phyloP scores from a whole-genome alignment of 2,113 vertebrate species.

The Misgurnus mizolepis region DNA sequence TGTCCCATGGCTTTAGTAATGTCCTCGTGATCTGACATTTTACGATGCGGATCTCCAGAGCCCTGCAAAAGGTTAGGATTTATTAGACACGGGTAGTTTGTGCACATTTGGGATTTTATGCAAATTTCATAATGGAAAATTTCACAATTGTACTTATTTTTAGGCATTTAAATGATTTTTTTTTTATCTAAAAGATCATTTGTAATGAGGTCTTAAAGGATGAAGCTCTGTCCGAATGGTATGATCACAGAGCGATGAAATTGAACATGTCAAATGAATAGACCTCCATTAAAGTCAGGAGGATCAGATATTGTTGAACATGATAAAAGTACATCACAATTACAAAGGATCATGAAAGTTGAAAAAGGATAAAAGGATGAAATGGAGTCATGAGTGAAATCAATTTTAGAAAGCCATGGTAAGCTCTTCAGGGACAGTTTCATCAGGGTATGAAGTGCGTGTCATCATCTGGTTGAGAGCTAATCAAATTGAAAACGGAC shows the following conservation, averaged over 20 bases:
- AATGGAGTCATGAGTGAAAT: constrained; percentile 4
- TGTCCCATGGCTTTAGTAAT: constrained; percentile 67
- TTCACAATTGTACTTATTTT: no score
- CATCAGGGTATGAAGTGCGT: constrained; percentile 2
- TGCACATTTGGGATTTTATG: neutral
- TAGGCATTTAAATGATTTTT: no score
- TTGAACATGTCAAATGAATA: neutral
- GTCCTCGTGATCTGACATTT: constrained; percentile 82
- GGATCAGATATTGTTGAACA: constrained; percentile 23
- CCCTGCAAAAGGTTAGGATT: neutral
- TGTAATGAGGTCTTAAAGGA: no score
- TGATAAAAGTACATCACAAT: neutral
- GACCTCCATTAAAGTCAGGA: neutral
- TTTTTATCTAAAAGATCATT: no score
- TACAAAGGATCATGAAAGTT: constrained; percentile 20
- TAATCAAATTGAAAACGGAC: constrained; percentile 13
- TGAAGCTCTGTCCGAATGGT: neutral
- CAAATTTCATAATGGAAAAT: no score
- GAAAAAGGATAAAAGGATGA: constrained; percentile 14
- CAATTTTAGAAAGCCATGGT: neutral
- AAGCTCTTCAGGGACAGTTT: neutral
- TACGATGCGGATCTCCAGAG: constrained; percentile 45
- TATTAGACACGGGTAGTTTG: neutral
- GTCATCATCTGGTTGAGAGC: constrained; percentile 7
- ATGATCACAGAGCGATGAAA: neutral